These are phyloP conservation scores for Baryphthengus martii DNA, from an alignment of 2,113 vertebrate species.

Conservation along the genomic window DNA sequence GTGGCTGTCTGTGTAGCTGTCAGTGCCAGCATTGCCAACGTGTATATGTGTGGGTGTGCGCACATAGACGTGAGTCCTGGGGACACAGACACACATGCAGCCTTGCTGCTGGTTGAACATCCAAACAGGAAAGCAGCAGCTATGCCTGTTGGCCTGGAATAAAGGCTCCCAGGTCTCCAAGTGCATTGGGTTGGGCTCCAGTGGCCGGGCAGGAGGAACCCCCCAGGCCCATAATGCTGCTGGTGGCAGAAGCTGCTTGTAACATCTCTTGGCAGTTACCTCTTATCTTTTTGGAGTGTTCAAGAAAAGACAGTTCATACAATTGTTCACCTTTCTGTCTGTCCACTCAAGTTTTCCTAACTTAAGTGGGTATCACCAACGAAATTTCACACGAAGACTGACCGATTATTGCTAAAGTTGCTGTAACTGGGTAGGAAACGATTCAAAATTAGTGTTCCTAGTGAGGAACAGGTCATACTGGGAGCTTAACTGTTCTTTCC, in stretches of 20 bases:
- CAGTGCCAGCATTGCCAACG: accelerated
- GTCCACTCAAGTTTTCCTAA: neutral
- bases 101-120: neutral
- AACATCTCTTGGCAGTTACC: neutral
- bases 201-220: neutral
- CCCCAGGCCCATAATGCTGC: neutral
- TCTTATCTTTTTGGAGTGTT: neutral
- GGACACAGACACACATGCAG: neutral
- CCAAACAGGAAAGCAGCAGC: neutral
- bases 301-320: neutral
- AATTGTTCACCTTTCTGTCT: neutral
- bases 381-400: neutral
- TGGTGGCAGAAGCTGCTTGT: neutral
- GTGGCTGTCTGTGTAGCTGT: neutral
- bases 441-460: neutral
- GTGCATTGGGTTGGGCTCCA: neutral
- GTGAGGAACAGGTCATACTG: neutral
- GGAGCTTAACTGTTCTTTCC: neutral
- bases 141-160: neutral
- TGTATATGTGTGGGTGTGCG: neutral
- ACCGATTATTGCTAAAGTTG: neutral
- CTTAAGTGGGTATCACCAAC: neutral
- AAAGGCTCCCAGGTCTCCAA: neutral
- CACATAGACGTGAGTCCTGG: neutral
- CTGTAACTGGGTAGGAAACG: neutral